Conservation (phyloP, 2,888 invertebrate species). For the Caenorhabditis zanzibari region DNA sequence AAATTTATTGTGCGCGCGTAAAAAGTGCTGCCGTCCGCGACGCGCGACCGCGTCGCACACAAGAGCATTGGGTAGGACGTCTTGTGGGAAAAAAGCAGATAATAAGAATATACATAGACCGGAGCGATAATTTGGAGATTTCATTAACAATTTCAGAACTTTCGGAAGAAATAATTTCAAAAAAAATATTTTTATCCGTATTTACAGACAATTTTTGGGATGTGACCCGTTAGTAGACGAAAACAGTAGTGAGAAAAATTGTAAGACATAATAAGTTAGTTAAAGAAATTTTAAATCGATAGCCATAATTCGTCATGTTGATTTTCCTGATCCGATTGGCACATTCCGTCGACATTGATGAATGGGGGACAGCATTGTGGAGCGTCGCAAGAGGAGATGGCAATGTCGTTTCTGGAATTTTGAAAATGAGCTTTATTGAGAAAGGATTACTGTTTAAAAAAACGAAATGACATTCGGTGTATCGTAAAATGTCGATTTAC, state of each 20-base stretch:
- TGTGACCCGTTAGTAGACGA: background rate
- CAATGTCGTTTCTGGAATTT: conserved; percentile 66
- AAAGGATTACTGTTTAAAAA: background rate
- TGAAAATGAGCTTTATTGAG: background rate
- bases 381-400: conserved; percentile 76
- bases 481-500: no score
- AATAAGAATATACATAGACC: no score
- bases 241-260: conserved; percentile 10
- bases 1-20: no score
- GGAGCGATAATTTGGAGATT: no score
- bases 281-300: conserved; percentile 36
- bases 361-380: conserved; percentile 82
- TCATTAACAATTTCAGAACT: no score
- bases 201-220: background rate
- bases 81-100: no score
- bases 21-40: no score
- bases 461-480: no score
- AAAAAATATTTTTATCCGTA: no score
- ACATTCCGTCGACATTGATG: conserved; percentile 75
- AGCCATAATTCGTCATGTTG: conserved; percentile 64
- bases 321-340: conserved; percentile 64
- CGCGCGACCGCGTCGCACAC: no score
- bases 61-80: no score
- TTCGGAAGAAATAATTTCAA: no score
- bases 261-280: conserved; percentile 40